These are phyloP conservation scores for Troglohyphantes excavatus DNA, from an alignment of 2,888 invertebrate genomes.

Conservation along the genomic window DNA sequence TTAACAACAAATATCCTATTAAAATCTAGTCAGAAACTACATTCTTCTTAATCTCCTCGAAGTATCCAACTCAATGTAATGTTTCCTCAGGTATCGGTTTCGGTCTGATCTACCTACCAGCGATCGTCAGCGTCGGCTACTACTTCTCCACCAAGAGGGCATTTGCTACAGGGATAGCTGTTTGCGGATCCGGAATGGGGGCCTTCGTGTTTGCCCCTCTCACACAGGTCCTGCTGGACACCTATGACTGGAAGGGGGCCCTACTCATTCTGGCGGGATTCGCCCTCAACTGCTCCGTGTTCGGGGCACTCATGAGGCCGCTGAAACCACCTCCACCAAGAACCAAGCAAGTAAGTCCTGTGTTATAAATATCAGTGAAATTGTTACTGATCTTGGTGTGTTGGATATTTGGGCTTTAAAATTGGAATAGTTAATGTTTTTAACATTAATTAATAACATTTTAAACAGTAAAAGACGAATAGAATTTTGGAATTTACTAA, in stretches of 20 bases:
- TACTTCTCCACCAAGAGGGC: constrained; percentile 98
- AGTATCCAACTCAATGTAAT: too few relatives aligned
- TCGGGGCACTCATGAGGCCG: constrained; percentile 84
- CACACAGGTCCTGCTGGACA: constrained; percentile 89
- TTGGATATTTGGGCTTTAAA: too few relatives aligned
- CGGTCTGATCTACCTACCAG: constrained; percentile 96
- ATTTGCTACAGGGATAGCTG: constrained; percentile 91
- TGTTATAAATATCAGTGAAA: too few relatives aligned
- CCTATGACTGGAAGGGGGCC: constrained; percentile 94
- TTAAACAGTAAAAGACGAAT: too few relatives aligned
- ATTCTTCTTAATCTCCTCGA: too few relatives aligned
- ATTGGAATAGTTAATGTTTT: too few relatives aligned
- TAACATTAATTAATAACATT: too few relatives aligned
- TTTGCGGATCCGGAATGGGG: constrained; percentile 97
- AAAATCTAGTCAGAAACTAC: too few relatives aligned
- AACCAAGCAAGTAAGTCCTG: neutral
- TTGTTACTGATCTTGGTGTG: too few relatives aligned
- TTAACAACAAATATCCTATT: too few relatives aligned
- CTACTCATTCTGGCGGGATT: constrained; percentile 87
- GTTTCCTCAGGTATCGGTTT: constrained; percentile 90
- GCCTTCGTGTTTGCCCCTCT: constrained; percentile 97
- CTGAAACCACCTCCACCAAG: constrained; percentile 80
- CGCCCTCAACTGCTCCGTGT: constrained; percentile 81
- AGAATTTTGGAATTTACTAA: too few relatives aligned
- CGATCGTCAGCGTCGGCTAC: constrained; percentile 97